These are phyloP conservation scores for Gasterosteus nipponicus DNA, from an alignment of 2,113 vertebrate genomes.

Conservation along the genomic window DNA sequence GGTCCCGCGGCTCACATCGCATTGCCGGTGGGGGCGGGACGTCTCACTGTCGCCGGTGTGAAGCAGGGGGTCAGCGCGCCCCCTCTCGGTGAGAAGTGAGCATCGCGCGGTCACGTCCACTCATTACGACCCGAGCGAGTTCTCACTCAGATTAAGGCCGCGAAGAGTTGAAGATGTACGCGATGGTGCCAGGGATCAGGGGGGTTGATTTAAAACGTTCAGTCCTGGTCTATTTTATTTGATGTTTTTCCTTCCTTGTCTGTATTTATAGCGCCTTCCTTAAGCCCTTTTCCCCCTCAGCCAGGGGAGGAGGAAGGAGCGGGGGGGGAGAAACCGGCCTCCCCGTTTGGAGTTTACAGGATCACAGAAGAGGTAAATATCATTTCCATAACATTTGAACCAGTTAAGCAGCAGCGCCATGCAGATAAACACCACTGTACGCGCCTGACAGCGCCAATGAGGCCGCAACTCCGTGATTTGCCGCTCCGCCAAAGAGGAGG, in stretches of 20 bases:
- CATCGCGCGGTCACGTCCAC: conserved; percentile 41
- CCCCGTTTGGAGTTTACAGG: conserved; percentile 67
- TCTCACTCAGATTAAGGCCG: conserved; percentile 5
- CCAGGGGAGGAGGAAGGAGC: background rate
- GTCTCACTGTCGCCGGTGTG: conserved; percentile 1
- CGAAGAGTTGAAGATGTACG: conserved; percentile 1
- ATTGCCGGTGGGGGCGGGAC: background rate
- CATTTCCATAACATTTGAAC: conserved; percentile 81
- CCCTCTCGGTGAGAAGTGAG: conserved; percentile 54
- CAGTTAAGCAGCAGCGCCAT: conserved; percentile 75
- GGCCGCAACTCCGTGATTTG: conserved; percentile 72
- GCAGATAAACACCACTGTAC: conserved; percentile 71
- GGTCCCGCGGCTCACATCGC: background rate
- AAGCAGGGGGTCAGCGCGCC: conserved; percentile 70
- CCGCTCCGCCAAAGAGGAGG: conserved; percentile 70
- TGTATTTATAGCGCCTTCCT: conserved; percentile 65
- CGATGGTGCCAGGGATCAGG: background rate
- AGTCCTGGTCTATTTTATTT: conserved; percentile 8
- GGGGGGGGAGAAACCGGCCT: background rate
- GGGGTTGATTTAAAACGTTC: conserved; percentile 46
- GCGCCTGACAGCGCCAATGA: conserved; percentile 75
- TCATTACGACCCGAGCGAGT: conserved; percentile 12
- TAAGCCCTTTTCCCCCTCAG: conserved; percentile 46
- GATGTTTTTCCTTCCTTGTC: conserved; percentile 15
- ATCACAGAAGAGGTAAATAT: conserved; percentile 77